Evolutionary conservation across 2,797 vertebrate species (phyloP), one percentile per base, ranked within the genome.

Genomic region (Aselliscus stoliczkanus): DNA sequence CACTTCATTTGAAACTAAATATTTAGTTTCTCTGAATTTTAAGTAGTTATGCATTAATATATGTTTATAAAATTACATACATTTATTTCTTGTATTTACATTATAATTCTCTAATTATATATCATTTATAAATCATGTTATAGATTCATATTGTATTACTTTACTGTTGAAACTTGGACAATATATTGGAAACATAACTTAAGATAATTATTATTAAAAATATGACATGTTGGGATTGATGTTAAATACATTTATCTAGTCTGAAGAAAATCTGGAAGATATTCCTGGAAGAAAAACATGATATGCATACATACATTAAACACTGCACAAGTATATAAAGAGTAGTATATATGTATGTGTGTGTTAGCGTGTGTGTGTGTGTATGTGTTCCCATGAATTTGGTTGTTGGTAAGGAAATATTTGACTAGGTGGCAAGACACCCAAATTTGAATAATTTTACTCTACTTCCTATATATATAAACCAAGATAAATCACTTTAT

Each of bases 361-460:
- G 15, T 11, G 0, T 20, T 27, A 2, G 13, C 4, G 1, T 14
- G 12, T 25, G 1, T n/a, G 13, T 12, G 3, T 52, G 1, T 23
- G 39, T 72, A 7, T 65, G 4, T 76, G 12, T 67, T 83, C 27
- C 17, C 15, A n/a, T 62, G 34, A 1, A 69, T 82, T 69, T 76
- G 20, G 17, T 73, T 81, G 17, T 88, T 80, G 29, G 37, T 67
- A 27, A 50, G 27, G 58, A 58, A 83, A 58, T 39, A 94, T 37
- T 88, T 11, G 3, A 42, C 3, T 27, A 83, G 4, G 17, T 44
- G 8, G 9, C 37, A 42, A 6, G 20, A 89, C 5, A 50, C 29
- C 11, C 39, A 83, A 69, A 76, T 60, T 47, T 67, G 8, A 76
- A 83, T 76, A 14, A 23, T 17, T 64, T 88, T 88, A 44, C 17